Evolutionary conservation across 2,797 vertebrate species (phyloP), one percentile per base, ranked within the genome.

Genomic region (Lerista edwardsae): DNA sequence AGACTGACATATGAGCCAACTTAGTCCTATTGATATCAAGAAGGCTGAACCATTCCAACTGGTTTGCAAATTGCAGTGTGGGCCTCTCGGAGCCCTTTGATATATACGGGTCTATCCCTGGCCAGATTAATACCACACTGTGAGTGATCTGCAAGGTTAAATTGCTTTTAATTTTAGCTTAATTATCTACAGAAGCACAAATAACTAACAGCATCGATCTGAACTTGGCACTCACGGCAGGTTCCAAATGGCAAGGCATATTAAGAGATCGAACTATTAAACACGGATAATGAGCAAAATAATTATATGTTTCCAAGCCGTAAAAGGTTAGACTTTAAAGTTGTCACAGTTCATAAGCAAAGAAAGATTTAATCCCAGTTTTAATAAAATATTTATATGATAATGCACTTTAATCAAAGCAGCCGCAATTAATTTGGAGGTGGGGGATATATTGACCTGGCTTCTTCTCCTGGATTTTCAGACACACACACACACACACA

Each of bases 361-460:
- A 91, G 92, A 89, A 93, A 93, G 91, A 93, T 94, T 93, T 93
- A 94, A 95, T 95, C 73, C 55, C 84, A 83, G 88, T 91, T 90
- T 94, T 94, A 94, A 95, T 95, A 90, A 94, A 95, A 94, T 94
- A 94, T 94, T 95, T 92, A 95, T 95, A 93, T 88, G 92, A 91
- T 92, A 94, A 92, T 95, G 91, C 86, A 91, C 86, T 90, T 93
- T 95, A 95, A 94, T 94, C 91, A 93, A 94, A 94, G 93, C 91
- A 94, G 92, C 92, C 84, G 84, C 90, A 93, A 93, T 94, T 93
- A 94, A 94, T 94, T 93, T 91, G 82, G 90, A 73, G 87, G 78
- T 4, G 25, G 85, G 83, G 84, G 87, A 87, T 93, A 39, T 68
- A 90, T 68, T 27, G 89, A 76, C 74, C 41, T 75, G 27, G n/a